phyloP scores from a whole-genome alignment of 1,140 invertebrate species.

The Pachypeltis micranthus region DNA sequence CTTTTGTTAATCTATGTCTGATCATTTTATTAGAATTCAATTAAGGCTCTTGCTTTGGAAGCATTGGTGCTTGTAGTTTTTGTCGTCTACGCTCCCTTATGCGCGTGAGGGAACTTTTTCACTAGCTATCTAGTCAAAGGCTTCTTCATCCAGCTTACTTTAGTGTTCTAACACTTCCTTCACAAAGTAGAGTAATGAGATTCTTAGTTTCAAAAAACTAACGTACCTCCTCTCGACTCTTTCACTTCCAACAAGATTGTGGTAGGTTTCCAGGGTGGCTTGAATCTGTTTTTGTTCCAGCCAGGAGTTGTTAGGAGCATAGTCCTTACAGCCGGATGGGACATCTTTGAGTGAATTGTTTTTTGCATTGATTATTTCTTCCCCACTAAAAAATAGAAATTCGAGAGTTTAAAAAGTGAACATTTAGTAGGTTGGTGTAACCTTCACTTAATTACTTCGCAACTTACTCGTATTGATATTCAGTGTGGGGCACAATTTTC shows the following conservation, averaged over 20 bases:
- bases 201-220: neutral
- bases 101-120: no score
- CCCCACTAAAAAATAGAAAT: conserved; percentile 9
- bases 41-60: no score
- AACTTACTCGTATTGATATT: no score
- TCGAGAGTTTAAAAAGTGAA: neutral
- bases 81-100: no score
- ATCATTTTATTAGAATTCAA: no score
- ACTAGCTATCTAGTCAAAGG: no score
- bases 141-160: no score
- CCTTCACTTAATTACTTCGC: no score
- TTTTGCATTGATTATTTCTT: conserved; percentile 12
- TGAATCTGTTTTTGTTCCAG: conserved; percentile 46
- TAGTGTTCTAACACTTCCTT: no score
- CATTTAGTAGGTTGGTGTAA: neutral
- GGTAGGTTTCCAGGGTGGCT: conserved; percentile 40
- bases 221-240: conserved; percentile 43
- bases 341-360: conserved; percentile 13
- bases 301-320: conserved; percentile 44
- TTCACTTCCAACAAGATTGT: conserved; percentile 42
- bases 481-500: no score
- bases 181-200: conserved; percentile 2
- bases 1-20: no score
- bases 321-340: conserved; percentile 44
- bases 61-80: no score